Evolutionary conservation across 2,797 vertebrate species (phyloP).

Genomic region (Emys orbicularis): DNA sequence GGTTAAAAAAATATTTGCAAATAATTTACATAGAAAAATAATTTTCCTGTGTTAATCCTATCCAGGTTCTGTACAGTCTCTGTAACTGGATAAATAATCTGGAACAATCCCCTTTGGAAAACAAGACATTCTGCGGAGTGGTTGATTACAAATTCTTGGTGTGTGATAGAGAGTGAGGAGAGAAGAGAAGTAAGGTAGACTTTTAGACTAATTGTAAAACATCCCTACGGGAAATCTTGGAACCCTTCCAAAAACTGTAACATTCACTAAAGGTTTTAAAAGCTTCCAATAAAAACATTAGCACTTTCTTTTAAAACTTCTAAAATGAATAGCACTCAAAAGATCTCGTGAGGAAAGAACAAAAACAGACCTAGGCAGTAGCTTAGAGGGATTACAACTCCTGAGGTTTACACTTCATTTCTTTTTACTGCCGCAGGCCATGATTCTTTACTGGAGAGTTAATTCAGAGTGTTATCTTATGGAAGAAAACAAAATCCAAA

Average conservation of each 20-base stretch:
- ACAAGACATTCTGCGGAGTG: not conserved
- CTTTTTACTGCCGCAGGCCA: not conserved
- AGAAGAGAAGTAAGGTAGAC: not conserved
- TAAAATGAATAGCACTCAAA: not conserved
- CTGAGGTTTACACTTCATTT: not conserved
- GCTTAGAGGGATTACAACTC: not conserved
- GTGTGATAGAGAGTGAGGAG: not conserved
- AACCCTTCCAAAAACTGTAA: not conserved
- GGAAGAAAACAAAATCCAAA: not conserved
- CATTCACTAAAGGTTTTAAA: not conserved
- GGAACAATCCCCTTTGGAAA: not conserved
- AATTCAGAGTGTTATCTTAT: not conserved
- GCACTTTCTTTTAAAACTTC: not conserved
- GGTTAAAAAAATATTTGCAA: not conserved
- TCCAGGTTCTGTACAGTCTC: not conserved
- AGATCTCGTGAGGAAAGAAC: not conserved
- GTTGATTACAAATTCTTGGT: not conserved
- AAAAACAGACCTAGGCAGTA: not conserved
- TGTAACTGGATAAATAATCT: not conserved
- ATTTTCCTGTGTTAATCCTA: not conserved
- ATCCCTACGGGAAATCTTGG: not conserved
- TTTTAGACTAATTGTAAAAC: not conserved
- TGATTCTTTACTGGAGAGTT: not conserved
- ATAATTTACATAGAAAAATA: not conserved
- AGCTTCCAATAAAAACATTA: not conserved